phyloP scores from a whole-genome alignment of 2,113 vertebrate genomes.

The Actinemys pallida region DNA sequence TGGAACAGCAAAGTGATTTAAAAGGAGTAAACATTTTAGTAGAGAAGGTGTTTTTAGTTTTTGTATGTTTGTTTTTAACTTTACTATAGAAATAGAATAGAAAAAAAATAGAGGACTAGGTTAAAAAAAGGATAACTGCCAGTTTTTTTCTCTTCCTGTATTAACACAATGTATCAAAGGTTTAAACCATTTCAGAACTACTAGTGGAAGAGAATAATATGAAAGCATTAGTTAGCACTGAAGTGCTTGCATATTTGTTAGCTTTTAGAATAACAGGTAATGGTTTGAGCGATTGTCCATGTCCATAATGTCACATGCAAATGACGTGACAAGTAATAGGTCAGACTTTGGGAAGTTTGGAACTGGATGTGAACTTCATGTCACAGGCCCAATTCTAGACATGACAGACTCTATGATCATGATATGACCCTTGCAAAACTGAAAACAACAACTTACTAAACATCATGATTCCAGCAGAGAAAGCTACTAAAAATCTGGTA shows the following conservation, averaged over 20 bases:
- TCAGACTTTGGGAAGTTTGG: background rate
- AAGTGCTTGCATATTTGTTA: background rate
- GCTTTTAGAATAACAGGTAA: background rate
- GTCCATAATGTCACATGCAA: background rate
- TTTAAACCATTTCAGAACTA: constrained; percentile 31
- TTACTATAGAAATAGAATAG: constrained; percentile 1
- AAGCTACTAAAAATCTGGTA: background rate
- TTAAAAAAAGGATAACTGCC: constrained; percentile 41
- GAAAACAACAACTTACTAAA: background rate
- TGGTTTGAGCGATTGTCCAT: background rate
- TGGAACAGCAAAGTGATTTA: constrained; percentile 55
- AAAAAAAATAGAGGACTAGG: constrained; percentile 24
- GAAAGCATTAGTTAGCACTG: constrained; percentile 20
- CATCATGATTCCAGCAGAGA: background rate
- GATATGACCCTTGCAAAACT: background rate
- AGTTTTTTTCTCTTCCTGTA: constrained; percentile 36
- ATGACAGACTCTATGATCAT: background rate
- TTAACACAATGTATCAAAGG: background rate
- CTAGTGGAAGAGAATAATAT: background rate
- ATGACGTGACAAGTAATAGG: background rate
- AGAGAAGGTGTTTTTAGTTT: background rate
- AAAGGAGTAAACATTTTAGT: constrained; percentile 50
- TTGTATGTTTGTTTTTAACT: background rate
- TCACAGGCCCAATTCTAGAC: background rate
- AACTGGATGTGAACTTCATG: background rate